phyloP scores from a whole-genome alignment of 2,797 vertebrate genomes.

The Propithecus deckenii region DNA sequence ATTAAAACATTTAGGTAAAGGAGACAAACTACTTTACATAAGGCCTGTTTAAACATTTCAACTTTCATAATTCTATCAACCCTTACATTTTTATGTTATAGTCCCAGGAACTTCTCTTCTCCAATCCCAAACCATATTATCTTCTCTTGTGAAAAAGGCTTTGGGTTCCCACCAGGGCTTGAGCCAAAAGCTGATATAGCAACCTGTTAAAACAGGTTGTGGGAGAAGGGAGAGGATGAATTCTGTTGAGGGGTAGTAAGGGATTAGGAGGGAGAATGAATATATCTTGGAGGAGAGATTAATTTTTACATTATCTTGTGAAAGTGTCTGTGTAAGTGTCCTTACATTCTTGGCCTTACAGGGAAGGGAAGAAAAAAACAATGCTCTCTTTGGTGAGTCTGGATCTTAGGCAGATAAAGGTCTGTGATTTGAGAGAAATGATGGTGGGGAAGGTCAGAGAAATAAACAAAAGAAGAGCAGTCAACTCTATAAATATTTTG shows the following conservation, averaged over 20 bases:
- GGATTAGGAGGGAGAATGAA: neutral
- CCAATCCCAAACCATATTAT: neutral
- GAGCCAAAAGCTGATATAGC: neutral
- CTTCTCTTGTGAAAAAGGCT: neutral
- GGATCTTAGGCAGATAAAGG: neutral
- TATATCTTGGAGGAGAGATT: neutral
- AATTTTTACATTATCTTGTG: neutral
- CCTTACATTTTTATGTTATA: neutral
- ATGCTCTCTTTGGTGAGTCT: neutral
- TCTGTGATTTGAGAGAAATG: neutral
- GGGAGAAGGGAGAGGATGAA: neutral
- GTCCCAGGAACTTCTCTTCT: neutral
- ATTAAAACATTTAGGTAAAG: neutral
- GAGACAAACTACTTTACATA: neutral
- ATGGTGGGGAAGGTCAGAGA: neutral
- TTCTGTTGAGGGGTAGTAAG: neutral
- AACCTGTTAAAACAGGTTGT: neutral
- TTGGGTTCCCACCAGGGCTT: neutral
- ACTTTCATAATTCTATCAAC: neutral
- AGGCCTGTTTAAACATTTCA: neutral
- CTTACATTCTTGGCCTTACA: neutral
- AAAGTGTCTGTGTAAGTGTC: neutral
- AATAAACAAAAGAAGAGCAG: neutral
- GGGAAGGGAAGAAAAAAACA: neutral
- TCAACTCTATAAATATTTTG: neutral